A percentile compares a stretch with the other conserved stretches of the same genome.
phyloP scores from a whole-genome alignment of 2,797 vertebrate species.

The Bovichtus diacanthus region DNA sequence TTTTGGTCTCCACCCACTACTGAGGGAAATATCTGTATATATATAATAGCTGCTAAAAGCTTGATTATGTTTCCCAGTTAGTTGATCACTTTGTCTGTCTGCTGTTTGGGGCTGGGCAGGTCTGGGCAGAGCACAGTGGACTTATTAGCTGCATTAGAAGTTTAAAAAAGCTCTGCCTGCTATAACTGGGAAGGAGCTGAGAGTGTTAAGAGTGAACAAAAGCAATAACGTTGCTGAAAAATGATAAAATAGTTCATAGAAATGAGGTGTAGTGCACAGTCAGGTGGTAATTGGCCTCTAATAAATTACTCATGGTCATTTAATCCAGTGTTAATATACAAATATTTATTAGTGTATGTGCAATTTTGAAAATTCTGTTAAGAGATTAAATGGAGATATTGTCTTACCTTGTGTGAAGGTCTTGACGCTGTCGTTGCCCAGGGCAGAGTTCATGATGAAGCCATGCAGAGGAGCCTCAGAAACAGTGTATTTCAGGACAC shows the following conservation, averaged over 20 bases:
- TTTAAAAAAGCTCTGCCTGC: not conserved
- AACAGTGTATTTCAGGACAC: conserved; percentile 86
- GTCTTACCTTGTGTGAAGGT: conserved; percentile 90
- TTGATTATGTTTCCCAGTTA: not conserved
- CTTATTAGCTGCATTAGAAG: not conserved
- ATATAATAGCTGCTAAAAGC: not conserved
- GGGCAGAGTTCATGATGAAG: conserved; percentile 85
- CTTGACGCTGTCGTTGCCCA: conserved; percentile 86
- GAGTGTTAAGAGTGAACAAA: not conserved
- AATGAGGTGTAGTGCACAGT: not conserved
- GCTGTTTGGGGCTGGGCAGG: not conserved
- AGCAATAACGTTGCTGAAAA: not conserved
- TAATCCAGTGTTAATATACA: not conserved
- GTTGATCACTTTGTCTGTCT: not conserved
- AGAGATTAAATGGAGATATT: conserved; percentile 1
- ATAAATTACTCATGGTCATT: not conserved
- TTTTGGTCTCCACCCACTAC: not conserved
- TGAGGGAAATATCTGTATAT: not conserved
- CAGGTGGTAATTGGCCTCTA: not conserved
- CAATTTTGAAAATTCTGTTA: not conserved
- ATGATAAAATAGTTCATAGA: not conserved
- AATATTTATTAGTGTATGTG: not conserved
- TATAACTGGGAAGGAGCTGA: not conserved
- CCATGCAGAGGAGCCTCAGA: conserved; percentile 86
- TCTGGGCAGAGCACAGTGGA: not conserved